Conservation (phyloP, 2,888 invertebrate species). For the Salticus scenicus region DNA sequence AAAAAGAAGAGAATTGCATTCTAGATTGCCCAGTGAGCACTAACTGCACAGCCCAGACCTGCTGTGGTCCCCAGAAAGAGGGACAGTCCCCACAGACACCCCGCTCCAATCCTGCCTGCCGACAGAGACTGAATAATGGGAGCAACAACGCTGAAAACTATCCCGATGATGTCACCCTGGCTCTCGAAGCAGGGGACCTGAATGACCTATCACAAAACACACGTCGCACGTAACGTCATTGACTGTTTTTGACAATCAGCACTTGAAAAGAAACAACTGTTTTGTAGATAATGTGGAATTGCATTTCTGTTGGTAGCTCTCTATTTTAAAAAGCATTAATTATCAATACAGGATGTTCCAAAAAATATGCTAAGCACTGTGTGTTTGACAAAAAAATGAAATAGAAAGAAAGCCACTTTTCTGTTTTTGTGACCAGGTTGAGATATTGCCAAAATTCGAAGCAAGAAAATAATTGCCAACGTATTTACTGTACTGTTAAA, state of each 20-base stretch:
- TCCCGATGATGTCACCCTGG: constrained; percentile 42
- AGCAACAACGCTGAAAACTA: constrained; percentile 31
- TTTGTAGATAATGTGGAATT: neutral
- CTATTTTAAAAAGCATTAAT: too few relatives aligned
- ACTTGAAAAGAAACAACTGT: neutral
- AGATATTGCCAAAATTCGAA: too few relatives aligned
- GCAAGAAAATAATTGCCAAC: too few relatives aligned
- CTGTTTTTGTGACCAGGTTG: too few relatives aligned
- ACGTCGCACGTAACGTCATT: neutral
- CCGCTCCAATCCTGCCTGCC: constrained; percentile 37
- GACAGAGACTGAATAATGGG: constrained; percentile 51
- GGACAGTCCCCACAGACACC: constrained; percentile 67
- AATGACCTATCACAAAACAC: neutral
- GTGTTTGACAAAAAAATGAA: too few relatives aligned
- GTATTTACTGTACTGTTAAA: too few relatives aligned
- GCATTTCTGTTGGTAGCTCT: too few relatives aligned
- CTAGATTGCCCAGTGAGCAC: constrained; percentile 69
- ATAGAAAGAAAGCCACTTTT: too few relatives aligned
- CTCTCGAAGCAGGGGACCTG: constrained; percentile 38
- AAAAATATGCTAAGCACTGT: too few relatives aligned
- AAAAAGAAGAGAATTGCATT: constrained; percentile 67
- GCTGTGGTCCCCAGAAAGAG: constrained; percentile 69
- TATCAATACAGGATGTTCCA: too few relatives aligned
- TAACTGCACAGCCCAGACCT: constrained; percentile 69
- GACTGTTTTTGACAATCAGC: neutral